Percentiles rank a stretch among this genome's conserved stretches.
Conservation (phyloP, 2,797 vertebrate genomes). For the Tokudaia muenninki region DNA sequence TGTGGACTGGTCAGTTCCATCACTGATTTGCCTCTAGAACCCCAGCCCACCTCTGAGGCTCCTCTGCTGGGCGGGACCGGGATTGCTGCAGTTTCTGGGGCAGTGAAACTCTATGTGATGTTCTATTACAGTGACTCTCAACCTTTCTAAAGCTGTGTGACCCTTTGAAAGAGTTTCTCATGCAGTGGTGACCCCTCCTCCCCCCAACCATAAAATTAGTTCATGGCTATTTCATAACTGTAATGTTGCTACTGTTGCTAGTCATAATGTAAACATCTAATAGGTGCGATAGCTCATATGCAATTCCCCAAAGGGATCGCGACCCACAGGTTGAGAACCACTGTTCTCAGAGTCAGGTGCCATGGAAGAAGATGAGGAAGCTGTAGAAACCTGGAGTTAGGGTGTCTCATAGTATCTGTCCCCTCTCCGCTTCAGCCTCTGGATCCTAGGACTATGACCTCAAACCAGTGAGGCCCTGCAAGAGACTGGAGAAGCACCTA, state of each 20-base stretch:
- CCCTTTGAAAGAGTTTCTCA: neutral
- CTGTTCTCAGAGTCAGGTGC: neutral
- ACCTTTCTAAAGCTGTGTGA: neutral
- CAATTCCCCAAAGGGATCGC: neutral
- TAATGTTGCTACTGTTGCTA: neutral
- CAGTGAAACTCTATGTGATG: neutral
- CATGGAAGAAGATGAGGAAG: neutral
- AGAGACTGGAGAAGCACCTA: neutral
- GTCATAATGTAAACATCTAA: neutral
- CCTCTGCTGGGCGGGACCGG: neutral
- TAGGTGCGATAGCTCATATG: neutral
- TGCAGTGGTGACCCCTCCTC: neutral
- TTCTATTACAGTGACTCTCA: neutral
- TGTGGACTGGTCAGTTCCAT: neutral
- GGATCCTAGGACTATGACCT: neutral
- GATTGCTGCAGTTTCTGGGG: neutral
- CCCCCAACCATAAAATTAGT: neutral
- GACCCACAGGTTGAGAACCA: neutral
- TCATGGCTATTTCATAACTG: neutral
- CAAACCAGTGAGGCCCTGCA: neutral
- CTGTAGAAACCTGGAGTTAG: neutral
- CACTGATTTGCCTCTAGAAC: neutral
- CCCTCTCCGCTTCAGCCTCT: neutral
- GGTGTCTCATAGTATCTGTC: neutral
- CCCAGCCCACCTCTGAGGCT: neutral